Percentiles rank a stretch among this genome's conserved stretches.
Conservation (phyloP, 2,797 vertebrate species). For the Spinus pinus region DNA sequence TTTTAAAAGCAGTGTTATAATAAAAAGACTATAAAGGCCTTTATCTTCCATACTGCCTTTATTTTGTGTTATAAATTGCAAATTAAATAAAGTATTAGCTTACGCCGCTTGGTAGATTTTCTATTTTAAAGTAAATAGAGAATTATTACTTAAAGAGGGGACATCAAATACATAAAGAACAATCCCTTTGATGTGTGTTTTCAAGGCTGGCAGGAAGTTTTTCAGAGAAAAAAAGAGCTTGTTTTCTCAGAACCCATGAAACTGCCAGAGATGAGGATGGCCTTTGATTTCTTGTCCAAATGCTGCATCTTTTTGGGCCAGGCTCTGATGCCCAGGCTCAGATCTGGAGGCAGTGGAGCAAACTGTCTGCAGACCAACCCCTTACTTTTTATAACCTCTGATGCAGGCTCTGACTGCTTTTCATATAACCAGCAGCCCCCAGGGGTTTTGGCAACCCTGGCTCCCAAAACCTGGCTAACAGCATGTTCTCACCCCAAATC, state of each 20-base stretch:
- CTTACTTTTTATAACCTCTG: background rate
- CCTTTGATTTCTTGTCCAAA: background rate
- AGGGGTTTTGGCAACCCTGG: background rate
- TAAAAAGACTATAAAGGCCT: background rate
- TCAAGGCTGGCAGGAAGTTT: background rate
- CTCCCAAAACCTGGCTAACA: background rate
- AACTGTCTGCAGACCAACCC: background rate
- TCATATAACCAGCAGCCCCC: accelerated
- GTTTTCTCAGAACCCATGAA: background rate
- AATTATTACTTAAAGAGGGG: background rate
- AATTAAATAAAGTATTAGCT: background rate
- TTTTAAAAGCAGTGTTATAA: background rate
- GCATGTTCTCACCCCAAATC: accelerated
- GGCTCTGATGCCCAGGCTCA: background rate
- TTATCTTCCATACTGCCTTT: background rate
- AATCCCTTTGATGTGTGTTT: background rate
- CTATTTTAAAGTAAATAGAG: background rate
- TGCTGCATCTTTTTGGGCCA: background rate
- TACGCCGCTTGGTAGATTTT: background rate
- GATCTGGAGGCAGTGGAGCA: background rate
- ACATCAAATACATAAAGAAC: background rate
- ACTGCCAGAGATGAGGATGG: background rate
- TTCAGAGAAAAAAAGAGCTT: background rate
- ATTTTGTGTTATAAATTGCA: background rate
- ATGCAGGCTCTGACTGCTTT: background rate